These are phyloP conservation scores for Coelinius sp. DNA, from an alignment of 2,888 invertebrate genomes.

Conservation along the genomic window DNA sequence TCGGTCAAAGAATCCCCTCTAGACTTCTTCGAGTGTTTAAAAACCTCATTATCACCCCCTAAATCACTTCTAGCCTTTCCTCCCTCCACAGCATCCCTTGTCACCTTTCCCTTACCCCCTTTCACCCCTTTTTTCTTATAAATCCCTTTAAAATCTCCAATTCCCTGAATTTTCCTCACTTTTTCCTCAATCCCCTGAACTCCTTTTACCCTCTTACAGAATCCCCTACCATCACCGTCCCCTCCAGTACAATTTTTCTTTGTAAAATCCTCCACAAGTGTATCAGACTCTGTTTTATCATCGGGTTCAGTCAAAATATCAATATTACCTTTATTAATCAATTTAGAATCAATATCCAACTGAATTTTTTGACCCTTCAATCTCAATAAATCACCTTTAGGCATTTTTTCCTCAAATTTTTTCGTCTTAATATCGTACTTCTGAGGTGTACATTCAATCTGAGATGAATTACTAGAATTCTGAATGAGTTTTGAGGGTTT, in stretches of 20 bases:
- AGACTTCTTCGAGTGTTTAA: slow-evolving; percentile 26
- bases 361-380: slow-evolving; percentile 56
- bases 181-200: slow-evolving; percentile 47
- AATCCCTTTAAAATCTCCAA: slow-evolving; percentile 29
- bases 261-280: slow-evolving; percentile 63
- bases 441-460: slow-evolving; percentile 43
- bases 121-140: slow-evolving; percentile 62
- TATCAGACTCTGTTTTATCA: slow-evolving; percentile 63
- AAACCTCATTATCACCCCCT: slow-evolving; percentile 41
- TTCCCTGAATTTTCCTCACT: slow-evolving; percentile 55
- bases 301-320: slow-evolving; percentile 42
- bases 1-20: slow-evolving; percentile 49
- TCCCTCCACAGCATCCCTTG: slow-evolving; percentile 36
- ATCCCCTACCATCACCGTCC: background rate
- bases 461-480: slow-evolving; percentile 45
- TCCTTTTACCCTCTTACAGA: no score
- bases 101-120: slow-evolving; percentile 53
- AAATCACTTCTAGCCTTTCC: slow-evolving; percentile 53
- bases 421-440: slow-evolving; percentile 62
- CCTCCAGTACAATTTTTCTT: slow-evolving; percentile 49
- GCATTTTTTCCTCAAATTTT: slow-evolving; percentile 69
- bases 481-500: slow-evolving; percentile 44
- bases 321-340: slow-evolving; percentile 45
- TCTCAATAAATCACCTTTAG: slow-evolving; percentile 55
- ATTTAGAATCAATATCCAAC: slow-evolving; percentile 54